A percentile compares a stretch with the other conserved stretches of the same genome.
phyloP scores from a whole-genome alignment of 2,797 vertebrate species.

The Rhodeus uyekii region DNA sequence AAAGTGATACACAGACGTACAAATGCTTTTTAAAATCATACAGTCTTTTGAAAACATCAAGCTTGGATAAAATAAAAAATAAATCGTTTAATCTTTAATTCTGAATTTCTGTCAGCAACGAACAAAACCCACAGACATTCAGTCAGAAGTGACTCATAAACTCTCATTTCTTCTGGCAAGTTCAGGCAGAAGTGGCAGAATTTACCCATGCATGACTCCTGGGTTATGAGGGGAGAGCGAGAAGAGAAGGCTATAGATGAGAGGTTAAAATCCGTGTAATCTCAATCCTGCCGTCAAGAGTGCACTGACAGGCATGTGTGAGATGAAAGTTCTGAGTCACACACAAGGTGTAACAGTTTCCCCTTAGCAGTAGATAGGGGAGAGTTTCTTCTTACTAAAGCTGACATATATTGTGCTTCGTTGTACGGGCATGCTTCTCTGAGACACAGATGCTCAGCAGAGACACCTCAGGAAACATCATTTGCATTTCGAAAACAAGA shows the following conservation, averaged over 20 bases:
- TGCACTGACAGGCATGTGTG: constrained; percentile 16
- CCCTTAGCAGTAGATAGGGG: constrained; percentile 1
- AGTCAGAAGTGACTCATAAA: neutral
- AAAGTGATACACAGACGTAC: no score
- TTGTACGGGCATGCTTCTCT: constrained; percentile 1
- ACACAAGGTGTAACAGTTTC: constrained; percentile 38
- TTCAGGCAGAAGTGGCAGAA: constrained; percentile 11
- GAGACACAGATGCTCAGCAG: constrained; percentile 4
- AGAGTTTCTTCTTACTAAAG: constrained; percentile 12
- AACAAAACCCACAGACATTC: neutral
- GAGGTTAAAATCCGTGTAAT: constrained; percentile 41
- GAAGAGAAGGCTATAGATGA: constrained; percentile 21
- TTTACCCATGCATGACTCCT: constrained; percentile 30
- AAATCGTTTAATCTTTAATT: no score
- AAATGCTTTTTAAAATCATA: no score
- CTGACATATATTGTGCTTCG: constrained; percentile 19
- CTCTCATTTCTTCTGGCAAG: neutral
- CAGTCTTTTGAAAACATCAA: neutral
- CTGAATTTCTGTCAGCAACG: neutral
- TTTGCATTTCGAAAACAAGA: neutral
- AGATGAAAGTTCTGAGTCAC: constrained; percentile 33
- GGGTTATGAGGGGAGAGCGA: constrained; percentile 33
- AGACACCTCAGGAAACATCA: constrained; percentile 7
- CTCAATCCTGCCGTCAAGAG: constrained; percentile 17
- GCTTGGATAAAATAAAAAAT: no score